Percentiles rank a stretch among this genome's conserved stretches.
These are phyloP conservation scores for Artemia franciscana DNA, from an alignment of 1,140 invertebrate species.

Conservation along the genomic window DNA sequence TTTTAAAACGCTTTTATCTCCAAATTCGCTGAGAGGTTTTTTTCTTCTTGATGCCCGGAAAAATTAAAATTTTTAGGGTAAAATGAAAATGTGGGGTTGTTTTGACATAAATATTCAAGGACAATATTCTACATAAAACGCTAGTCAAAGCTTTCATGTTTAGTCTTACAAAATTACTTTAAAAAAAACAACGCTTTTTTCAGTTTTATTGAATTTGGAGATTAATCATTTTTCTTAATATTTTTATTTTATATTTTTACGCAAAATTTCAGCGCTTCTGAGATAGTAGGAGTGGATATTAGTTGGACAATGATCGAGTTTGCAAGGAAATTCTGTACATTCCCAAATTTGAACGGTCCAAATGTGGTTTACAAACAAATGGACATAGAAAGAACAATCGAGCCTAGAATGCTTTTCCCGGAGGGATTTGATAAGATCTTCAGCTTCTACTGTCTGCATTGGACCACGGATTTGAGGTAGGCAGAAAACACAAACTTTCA, in stretches of 20 bases:
- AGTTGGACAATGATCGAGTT: constrained; percentile 41
- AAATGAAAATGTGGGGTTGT: too few relatives aligned
- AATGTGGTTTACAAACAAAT: constrained; percentile 32
- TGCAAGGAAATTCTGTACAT: constrained; percentile 24
- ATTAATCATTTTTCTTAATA: neutral
- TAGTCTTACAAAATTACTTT: too few relatives aligned
- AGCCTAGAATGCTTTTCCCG: constrained; percentile 17
- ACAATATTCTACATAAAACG: too few relatives aligned
- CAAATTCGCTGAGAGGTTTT: too few relatives aligned
- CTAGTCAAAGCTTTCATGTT: too few relatives aligned
- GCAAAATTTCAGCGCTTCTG: neutral
- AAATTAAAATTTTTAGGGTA: too few relatives aligned
- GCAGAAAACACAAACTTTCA: too few relatives aligned
- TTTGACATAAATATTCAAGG: too few relatives aligned
- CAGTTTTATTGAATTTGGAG: neutral
- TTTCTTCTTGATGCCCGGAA: too few relatives aligned
- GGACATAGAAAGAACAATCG: constrained; percentile 31
- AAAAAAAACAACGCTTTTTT: too few relatives aligned
- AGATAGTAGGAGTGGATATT: constrained; percentile 32
- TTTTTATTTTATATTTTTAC: neutral
- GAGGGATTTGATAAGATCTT: constrained; percentile 37
- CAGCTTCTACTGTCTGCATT: constrained; percentile 60
- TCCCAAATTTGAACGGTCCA: constrained; percentile 20
- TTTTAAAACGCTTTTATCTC: too few relatives aligned
- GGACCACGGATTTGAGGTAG: constrained; percentile 47